A percentile compares a stretch with the other conserved stretches of the same genome.
Conservation (phyloP, 2,797 vertebrate species). For the Uromys caudimaculatus region DNA sequence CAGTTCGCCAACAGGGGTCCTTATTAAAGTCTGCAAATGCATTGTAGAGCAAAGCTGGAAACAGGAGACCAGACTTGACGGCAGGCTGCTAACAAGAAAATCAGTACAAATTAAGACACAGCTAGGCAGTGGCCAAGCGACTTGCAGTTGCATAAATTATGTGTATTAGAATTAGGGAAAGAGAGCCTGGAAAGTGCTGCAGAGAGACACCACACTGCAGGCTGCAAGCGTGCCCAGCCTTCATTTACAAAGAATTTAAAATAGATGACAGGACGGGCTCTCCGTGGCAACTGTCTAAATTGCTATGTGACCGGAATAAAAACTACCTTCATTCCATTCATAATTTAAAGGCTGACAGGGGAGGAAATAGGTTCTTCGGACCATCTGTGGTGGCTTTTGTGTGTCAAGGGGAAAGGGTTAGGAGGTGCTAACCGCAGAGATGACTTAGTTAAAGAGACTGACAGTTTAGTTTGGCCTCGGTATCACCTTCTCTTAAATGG, state of each 20-base stretch:
- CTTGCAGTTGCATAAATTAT: conserved; percentile 71
- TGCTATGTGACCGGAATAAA: conserved; percentile 69
- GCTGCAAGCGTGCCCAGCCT: conserved; percentile 25
- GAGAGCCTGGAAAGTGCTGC: fast-evolving
- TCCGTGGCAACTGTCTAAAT: conserved; percentile 44
- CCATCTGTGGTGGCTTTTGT: not conserved
- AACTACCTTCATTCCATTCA: conserved; percentile 57
- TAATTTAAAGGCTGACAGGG: conserved; percentile 60
- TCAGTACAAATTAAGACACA: conserved; percentile 71
- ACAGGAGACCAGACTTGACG: conserved; percentile 62
- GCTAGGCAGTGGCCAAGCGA: conserved; percentile 73
- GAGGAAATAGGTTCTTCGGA: not conserved
- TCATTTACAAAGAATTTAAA: conserved; percentile 51
- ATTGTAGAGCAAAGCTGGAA: conserved; percentile 51
- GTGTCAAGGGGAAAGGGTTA: not conserved
- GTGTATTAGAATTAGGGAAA: conserved; percentile 14
- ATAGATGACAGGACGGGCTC: conserved; percentile 17
- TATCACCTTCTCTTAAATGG: not conserved
- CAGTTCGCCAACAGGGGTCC: conserved; percentile 75
- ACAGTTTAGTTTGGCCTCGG: not conserved
- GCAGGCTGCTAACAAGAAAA: conserved; percentile 72
- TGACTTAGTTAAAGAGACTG: not conserved
- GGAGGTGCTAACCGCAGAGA: not conserved
- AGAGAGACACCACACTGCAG: not conserved
- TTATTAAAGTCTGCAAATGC: conserved; percentile 79